phyloP scores from a whole-genome alignment of 2,797 vertebrate genomes.

The Columba guinea region DNA sequence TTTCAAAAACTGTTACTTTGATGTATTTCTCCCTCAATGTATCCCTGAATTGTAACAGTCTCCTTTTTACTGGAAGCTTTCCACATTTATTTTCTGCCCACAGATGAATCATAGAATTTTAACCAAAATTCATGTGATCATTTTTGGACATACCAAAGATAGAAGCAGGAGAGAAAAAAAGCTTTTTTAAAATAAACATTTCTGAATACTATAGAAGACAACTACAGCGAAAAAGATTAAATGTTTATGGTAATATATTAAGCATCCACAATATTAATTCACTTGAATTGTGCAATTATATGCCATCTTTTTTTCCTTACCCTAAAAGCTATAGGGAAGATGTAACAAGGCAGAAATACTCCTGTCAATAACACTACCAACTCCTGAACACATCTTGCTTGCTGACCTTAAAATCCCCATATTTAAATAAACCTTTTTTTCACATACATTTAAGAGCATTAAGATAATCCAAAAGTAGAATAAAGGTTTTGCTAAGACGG shows the following conservation, averaged over 20 bases:
- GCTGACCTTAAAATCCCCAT: background rate
- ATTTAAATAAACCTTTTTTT: background rate
- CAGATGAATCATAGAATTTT: conserved; percentile 46
- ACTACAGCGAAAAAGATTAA: background rate
- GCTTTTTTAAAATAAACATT: too few species aligned
- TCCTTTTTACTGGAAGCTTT: background rate
- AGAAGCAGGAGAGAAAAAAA: background rate
- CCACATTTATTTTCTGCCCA: conserved; percentile 22
- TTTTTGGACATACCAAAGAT: background rate
- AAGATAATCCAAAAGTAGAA: background rate
- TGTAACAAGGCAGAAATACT: background rate
- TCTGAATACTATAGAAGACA: too few species aligned
- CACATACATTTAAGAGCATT: background rate
- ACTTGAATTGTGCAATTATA: background rate
- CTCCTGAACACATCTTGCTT: background rate
- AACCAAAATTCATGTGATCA: conserved; percentile 27
- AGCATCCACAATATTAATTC: background rate
- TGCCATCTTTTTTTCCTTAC: background rate
- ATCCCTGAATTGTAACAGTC: background rate
- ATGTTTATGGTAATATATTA: background rate
- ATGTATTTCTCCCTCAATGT: background rate
- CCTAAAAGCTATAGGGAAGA: background rate
- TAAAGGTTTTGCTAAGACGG: background rate
- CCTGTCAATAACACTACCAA: background rate
- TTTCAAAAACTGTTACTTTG: background rate